A percentile compares a stretch with the other conserved stretches of the same genome.
Evolutionary conservation across 2,888 invertebrate genomes (phyloP).

Genomic region (Dynastes maya): DNA sequence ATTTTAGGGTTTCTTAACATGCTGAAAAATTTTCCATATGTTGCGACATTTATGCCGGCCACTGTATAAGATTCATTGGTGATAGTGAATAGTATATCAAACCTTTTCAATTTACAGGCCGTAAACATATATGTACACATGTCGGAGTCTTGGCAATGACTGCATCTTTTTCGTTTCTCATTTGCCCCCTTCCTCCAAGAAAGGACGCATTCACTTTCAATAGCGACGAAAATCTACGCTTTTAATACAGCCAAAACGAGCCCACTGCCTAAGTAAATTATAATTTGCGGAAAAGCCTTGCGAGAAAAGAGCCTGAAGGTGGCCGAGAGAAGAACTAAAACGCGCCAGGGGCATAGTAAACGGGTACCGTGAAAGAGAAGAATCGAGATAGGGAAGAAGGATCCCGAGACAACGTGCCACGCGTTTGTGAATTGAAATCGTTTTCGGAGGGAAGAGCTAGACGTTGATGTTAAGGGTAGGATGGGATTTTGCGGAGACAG

Average conservation of each 20-base stretch:
- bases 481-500: not conserved
- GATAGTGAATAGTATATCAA: no score
- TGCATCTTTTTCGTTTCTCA: not conserved
- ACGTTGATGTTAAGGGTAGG: no score
- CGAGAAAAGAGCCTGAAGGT: not conserved
- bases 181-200: not conserved
- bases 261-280: constrained; percentile 2
- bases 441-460: no score
- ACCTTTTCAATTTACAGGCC: no score
- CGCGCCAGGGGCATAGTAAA: not conserved
- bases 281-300: constrained; percentile 17
- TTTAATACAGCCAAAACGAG: not conserved
- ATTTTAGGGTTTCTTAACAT: no score
- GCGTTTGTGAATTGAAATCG: no score
- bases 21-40: no score
- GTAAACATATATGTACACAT: no score
- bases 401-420: not conserved
- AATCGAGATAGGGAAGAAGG: not conserved
- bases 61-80: no score
- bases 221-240: constrained; percentile 10
- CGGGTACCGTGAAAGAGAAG: not conserved
- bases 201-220: not conserved
- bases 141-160: no score
- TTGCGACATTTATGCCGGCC: no score
- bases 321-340: not conserved